Evolutionary conservation across 2,113 vertebrate genomes (phyloP), one percentile per base, ranked within the genome.

Genomic region (Pholis gunnellus): DNA sequence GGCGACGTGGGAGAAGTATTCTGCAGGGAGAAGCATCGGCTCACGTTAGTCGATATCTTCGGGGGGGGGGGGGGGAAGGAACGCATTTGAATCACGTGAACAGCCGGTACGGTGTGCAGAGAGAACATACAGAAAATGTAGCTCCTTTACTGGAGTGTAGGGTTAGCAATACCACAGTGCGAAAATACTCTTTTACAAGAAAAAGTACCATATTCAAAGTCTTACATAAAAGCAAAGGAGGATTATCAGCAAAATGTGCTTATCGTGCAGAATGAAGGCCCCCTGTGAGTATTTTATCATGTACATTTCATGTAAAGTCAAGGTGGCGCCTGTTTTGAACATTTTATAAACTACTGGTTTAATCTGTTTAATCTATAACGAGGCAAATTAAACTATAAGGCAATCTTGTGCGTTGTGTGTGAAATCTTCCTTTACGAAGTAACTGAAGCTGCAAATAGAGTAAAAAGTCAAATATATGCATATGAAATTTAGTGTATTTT

Each of bases 1-100:
- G 83, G 92, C 92, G 57, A 96, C 86, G 80, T 96, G 94, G 78
- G 92, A 88, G 78, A 92, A 95, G 82, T 96, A 96, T 54, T 93
- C 96, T 96, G 92, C 36, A 91, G 79, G 56, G 17, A 88, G 70
- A 82, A 60, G 46, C 40, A 79, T 36, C 10, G 14, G 38, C n/a
- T 66, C 2, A 46, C 8, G 1, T 71, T 42, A 73, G 61, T 31
- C 17, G 6, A 9, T 34, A 18, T 60, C 15, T 60, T 34, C 5
- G 5, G 11, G n/a, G 56, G 22, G 10, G 54, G 54, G 22, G 52
- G 14, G 52, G 48, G 48, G 46, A 42, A 48, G 46, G 46, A 48
- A 48, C 17, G 46, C 8, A 17, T 48, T 48, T 17, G 14, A 48
- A 48, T 48, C 46, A 17, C 15, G 5, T 48, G 27, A 40, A 25